These are phyloP conservation scores for Sciaenops ocellatus DNA, from an alignment of 2,797 vertebrate genomes.

Conservation along the genomic window DNA sequence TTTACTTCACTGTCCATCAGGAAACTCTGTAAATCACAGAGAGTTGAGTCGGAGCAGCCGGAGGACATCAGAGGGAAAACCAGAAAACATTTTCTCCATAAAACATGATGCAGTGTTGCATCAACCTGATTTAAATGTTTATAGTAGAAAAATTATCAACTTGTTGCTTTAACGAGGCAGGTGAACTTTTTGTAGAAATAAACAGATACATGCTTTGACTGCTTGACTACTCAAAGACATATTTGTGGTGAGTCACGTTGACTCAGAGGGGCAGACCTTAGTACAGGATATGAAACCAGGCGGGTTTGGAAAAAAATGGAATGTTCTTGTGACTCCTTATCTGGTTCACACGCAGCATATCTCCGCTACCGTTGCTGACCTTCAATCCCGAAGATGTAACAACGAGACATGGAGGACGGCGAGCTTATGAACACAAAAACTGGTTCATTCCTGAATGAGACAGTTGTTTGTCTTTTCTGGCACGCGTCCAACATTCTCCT, in stretches of 20 bases:
- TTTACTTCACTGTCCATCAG: too few relatives aligned
- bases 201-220: background rate
- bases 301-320: background rate
- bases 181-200: background rate
- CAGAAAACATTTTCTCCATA: too few relatives aligned
- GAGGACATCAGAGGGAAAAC: too few relatives aligned
- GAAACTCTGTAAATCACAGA: too few relatives aligned
- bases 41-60: too few relatives aligned
- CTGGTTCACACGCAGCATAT: slow-evolving; percentile 39
- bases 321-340: slow-evolving; percentile 56
- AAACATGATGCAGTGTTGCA: too few relatives aligned
- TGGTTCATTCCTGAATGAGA: slow-evolving; percentile 35
- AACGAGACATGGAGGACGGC: background rate
- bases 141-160: too few relatives aligned
- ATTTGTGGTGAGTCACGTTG: slow-evolving; percentile 12
- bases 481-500: background rate
- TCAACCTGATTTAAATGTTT: too few relatives aligned
- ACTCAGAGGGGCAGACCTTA: background rate
- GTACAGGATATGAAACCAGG: slow-evolving; percentile 30
- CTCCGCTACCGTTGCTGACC: slow-evolving; percentile 45
- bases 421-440: slow-evolving; percentile 35
- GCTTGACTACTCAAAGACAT: background rate
- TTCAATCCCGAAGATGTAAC: slow-evolving; percentile 36
- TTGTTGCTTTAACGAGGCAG: too few relatives aligned
- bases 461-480: slow-evolving; percentile 43